phyloP scores from a whole-genome alignment of 2,888 invertebrate genomes.

The Macrophya alboannulata region DNA sequence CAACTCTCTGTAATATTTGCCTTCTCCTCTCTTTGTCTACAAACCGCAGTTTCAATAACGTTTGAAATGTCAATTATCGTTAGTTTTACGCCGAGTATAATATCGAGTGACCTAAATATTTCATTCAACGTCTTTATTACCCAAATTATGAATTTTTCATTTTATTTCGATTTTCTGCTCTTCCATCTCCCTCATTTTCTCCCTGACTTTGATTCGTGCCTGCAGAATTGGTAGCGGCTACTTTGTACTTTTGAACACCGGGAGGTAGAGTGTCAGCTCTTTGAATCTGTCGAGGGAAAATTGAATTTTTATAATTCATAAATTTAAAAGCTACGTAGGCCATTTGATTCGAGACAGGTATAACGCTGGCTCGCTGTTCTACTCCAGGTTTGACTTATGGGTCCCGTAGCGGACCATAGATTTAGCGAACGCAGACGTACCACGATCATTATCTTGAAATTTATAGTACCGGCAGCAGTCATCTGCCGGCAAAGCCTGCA shows the following conservation, averaged over 20 bases:
- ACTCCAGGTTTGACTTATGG: constrained; percentile 74
- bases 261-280: neutral
- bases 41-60: constrained; percentile 19
- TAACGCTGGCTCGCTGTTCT: neutral
- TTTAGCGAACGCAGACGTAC: constrained; percentile 79
- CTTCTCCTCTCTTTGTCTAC: neutral
- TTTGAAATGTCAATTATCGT: constrained; percentile 17
- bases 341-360: constrained; percentile 39
- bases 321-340: constrained; percentile 40
- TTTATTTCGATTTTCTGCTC: neutral
- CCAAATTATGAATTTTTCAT: neutral
- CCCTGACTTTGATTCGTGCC: neutral
- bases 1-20: constrained; percentile 13
- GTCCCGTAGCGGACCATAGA: constrained; percentile 79
- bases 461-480: constrained; percentile 74
- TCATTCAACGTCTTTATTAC: neutral
- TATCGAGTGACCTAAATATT: neutral
- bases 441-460: constrained; percentile 79
- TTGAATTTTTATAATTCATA: constrained; percentile 26
- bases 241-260: neutral
- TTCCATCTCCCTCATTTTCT: neutral
- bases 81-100: neutral
- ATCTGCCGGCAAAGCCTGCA: constrained; percentile 56
- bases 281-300: constrained; percentile 1
- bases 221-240: neutral